Conservation (phyloP, 1,140 invertebrate species). For the Heterodera schachtii region DNA sequence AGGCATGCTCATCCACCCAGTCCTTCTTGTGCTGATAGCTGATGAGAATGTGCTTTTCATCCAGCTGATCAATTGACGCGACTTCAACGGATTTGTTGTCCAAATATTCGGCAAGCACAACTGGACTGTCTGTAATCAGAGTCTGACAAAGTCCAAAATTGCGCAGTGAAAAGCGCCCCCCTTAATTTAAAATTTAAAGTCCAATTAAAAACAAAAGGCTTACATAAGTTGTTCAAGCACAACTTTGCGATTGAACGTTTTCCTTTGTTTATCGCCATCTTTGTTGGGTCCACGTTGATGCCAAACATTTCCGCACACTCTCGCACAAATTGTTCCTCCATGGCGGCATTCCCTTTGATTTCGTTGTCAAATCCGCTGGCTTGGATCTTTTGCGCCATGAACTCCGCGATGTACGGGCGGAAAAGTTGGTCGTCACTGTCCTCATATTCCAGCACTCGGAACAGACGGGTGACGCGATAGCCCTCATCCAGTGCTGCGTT, state of each 20-base stretch:
- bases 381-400: not conserved
- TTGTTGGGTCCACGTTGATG: not conserved
- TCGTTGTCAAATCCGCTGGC: constrained; percentile 6
- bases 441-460: not conserved
- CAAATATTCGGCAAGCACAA: too few species aligned
- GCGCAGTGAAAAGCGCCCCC: not conserved
- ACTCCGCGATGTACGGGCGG: not conserved
- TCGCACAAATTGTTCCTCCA: constrained; percentile 6
- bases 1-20: too few species aligned
- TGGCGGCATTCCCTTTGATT: constrained; percentile 6
- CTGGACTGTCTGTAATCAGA: not conserved
- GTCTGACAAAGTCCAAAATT: constrained; percentile 2
- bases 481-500: too few species aligned
- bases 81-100: too few species aligned
- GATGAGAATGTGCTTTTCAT: not conserved
- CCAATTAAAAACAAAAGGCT: not conserved
- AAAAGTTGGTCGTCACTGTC: not conserved
- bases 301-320: not conserved
- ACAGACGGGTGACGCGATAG: not conserved
- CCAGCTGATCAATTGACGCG: not conserved
- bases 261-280: constrained; percentile 1
- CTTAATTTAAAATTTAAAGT: not conserved
- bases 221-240: too few species aligned
- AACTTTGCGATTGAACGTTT: not conserved
- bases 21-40: not conserved